phyloP scores from a whole-genome alignment of 2,113 vertebrate genomes.

The Muntiacus reevesi region DNA sequence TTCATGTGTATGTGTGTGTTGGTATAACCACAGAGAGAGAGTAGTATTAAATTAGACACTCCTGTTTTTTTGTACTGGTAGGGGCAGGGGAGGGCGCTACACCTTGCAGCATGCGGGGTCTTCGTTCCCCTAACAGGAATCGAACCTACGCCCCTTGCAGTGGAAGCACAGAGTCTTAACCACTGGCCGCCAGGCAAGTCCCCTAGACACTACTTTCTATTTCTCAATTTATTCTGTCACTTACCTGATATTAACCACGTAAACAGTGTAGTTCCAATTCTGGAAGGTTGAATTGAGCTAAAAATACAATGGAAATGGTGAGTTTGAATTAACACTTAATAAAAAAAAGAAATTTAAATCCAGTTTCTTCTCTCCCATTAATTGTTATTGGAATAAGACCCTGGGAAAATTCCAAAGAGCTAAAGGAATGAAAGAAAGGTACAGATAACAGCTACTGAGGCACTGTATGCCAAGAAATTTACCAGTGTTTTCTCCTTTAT shows the following conservation, averaged over 20 bases:
- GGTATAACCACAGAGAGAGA: neutral
- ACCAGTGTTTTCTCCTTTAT: neutral
- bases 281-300: slow-evolving; percentile 92
- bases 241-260: slow-evolving; percentile 90
- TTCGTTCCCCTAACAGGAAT: neutral
- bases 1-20: neutral
- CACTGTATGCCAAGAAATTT: neutral
- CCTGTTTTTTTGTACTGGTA: neutral
- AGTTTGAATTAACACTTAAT: neutral
- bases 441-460: neutral
- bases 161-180: neutral
- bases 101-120: neutral
- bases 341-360: slow-evolving; percentile 1
- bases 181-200: neutral
- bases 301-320: slow-evolving; percentile 71
- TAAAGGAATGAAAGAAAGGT: neutral
- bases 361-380: slow-evolving; percentile 32
- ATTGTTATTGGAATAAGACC: neutral
- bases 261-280: slow-evolving; percentile 89
- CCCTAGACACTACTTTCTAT: neutral
- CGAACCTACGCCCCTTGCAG: neutral
- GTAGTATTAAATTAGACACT: neutral
- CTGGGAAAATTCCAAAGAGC: slow-evolving; percentile 1
- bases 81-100: accelerated
- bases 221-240: slow-evolving; percentile 27